Evolutionary conservation across 1,140 invertebrate species (phyloP).

Genomic region (Bombyx mori): DNA sequence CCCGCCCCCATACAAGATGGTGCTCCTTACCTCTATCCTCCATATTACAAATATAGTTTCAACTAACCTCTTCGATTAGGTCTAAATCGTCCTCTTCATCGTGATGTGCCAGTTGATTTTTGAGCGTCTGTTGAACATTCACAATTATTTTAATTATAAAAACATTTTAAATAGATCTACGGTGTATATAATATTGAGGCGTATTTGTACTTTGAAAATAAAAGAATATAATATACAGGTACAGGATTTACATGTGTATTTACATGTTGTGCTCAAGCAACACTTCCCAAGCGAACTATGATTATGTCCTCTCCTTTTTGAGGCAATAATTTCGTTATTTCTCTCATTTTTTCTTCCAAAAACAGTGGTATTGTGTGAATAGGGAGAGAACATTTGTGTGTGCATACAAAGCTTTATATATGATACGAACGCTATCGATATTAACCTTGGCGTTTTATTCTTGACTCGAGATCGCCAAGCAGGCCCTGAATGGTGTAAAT

Average conservation of each 20-base stretch:
- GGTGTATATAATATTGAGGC: no score
- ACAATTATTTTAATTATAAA: not conserved
- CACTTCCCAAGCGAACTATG: slow-evolving; percentile 4
- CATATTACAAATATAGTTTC: not conserved
- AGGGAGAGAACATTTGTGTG: slow-evolving; percentile 20
- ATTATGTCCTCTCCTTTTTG: slow-evolving; percentile 7
- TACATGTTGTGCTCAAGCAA: slow-evolving; percentile 8
- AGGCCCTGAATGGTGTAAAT: slow-evolving; percentile 66
- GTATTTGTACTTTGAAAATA: not conserved
- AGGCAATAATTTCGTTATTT: not conserved
- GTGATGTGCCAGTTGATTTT: slow-evolving; percentile 47
- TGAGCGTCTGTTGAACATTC: slow-evolving; percentile 36
- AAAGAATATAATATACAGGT: not conserved
- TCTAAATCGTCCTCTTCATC: slow-evolving; percentile 53
- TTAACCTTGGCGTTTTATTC: slow-evolving; percentile 57
- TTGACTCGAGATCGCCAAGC: slow-evolving; percentile 65
- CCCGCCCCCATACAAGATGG: not conserved
- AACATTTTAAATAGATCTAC: not conserved
- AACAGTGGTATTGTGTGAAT: not conserved
- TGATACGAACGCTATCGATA: slow-evolving; percentile 9
- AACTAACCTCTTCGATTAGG: slow-evolving; percentile 43
- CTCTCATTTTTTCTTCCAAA: not conserved
- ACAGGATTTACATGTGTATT: slow-evolving; percentile 1
- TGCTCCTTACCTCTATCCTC: not conserved
- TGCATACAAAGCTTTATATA: not conserved